Evolutionary conservation across 2,888 invertebrate genomes (phyloP).

Genomic region (Drosophila ochracea): DNA sequence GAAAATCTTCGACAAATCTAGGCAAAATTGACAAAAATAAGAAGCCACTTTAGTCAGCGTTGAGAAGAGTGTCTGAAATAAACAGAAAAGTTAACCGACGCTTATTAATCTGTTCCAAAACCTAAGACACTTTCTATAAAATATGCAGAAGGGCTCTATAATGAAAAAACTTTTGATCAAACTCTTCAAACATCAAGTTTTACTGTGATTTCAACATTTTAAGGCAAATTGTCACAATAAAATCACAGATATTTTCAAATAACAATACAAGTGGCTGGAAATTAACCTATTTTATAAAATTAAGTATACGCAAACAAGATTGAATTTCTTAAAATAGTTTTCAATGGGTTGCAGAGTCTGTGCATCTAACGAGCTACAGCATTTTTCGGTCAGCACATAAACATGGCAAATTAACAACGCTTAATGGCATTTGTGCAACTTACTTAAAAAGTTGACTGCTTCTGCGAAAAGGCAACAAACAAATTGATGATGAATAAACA

Average conservation of each 20-base stretch:
- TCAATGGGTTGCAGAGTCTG: background rate
- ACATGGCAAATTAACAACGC: constrained; percentile 20
- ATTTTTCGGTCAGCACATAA: constrained; percentile 13
- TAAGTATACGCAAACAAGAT: background rate
- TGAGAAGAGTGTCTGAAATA: background rate
- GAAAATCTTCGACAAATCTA: constrained; percentile 24
- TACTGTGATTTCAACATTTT: background rate
- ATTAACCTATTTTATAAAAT: background rate
- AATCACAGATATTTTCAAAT: background rate
- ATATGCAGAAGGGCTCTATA: background rate
- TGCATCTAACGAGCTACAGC: background rate
- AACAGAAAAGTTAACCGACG: background rate
- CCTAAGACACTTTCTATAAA: background rate
- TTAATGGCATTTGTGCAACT: constrained; percentile 23
- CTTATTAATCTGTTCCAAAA: constrained; percentile 1
- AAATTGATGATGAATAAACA: constrained; percentile 70
- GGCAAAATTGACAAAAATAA: constrained; percentile 15
- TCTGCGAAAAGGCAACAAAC: constrained; percentile 44
- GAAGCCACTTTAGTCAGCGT: background rate
- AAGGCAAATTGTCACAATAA: background rate
- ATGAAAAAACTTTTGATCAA: background rate
- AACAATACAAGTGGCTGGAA: background rate
- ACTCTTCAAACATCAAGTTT: background rate
- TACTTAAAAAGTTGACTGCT: constrained; percentile 28
- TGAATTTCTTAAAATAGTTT: background rate